Base-by-base conservation (phyloP, 2,113 vertebrate genomes). In the Hydrolagus affinis region DNA sequence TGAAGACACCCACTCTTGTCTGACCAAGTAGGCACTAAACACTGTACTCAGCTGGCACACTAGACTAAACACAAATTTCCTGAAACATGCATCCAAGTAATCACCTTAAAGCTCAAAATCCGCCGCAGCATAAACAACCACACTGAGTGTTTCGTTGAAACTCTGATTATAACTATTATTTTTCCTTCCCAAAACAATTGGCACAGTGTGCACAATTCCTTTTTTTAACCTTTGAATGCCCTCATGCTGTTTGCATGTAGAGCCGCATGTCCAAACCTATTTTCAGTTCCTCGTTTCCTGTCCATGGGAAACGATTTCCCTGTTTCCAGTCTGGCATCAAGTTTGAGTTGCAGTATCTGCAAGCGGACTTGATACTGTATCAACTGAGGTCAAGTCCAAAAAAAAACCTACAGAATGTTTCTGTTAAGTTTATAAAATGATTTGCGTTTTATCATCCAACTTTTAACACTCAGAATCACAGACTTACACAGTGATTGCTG, bases 21-120 rank as follows among this genome's bases (percentile, higher is more conserved):
- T 9, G 23, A 83, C 19, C 60, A 44, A 44, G 44, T 44, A 80
- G 21, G 57, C n/a, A 80, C n/a, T 64, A 66, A 64, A 32, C 60
- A 28, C 60, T 30, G 12, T 66, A 19, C 15, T 28, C 64, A 83
- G 25, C 78, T 83, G 62, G 62, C 64, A 32, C 17, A 32, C 62
- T 21, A 83, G 62, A 66, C 78, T 83, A 64, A 75, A 83, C 78
- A 68, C 64, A 80, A 68, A 83, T 66, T 66, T 83, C 28, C 78
- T 83, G 78, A 66, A 83, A 32, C 78, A 64, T 66, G 62, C 78
- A 66, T 83, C 9, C 28, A 28, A 30, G 3, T 64, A 83, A 83
- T 83, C 78, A 83, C 21, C 25, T 6, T 30, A 64, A 15, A 44
- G 7, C 70, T 72, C 70, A 72, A 75, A 75, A 21, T 75, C 15